Percentiles rank a stretch among this genome's conserved stretches.
These are phyloP conservation scores for Beris chalybata DNA, from an alignment of 2,888 invertebrate genomes.

Conservation along the genomic window DNA sequence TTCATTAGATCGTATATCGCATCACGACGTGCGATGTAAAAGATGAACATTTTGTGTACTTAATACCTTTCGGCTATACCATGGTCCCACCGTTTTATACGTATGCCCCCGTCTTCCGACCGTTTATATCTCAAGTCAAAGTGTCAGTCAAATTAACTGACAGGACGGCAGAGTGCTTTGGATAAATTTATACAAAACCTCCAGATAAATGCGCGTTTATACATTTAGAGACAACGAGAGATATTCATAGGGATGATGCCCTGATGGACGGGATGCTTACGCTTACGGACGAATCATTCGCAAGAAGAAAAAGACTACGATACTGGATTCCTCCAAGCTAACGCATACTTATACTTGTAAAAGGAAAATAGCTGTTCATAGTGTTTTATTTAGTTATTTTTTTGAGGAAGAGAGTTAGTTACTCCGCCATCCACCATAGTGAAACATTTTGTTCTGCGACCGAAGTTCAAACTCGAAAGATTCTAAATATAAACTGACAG, in stretches of 20 bases:
- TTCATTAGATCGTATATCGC: not conserved
- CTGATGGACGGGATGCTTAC: constrained; percentile 7
- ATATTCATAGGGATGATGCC: constrained; percentile 15
- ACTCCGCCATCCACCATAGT: too few relatives aligned
- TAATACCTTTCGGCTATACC: constrained; percentile 29
- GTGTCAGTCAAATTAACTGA: constrained; percentile 54
- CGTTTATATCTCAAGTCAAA: constrained; percentile 52
- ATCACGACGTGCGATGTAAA: constrained; percentile 21
- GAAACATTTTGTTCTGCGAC: too few relatives aligned
- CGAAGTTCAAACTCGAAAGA: too few relatives aligned
- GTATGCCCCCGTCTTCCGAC: constrained; percentile 39
- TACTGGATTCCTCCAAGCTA: too few relatives aligned
- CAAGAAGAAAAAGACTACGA: too few relatives aligned
- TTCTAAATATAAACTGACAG: too few relatives aligned
- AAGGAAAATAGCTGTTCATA: too few relatives aligned
- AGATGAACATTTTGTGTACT: constrained; percentile 11
- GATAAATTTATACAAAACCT: constrained; percentile 42
- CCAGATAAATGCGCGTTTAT: constrained; percentile 27
- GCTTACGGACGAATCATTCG: not conserved
- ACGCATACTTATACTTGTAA: too few relatives aligned
- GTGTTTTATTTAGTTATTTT: too few relatives aligned
- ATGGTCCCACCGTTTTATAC: constrained; percentile 41
- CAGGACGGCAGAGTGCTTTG: constrained; percentile 49
- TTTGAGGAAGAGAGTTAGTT: too few relatives aligned
- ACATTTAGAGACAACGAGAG: constrained; percentile 22